Evolutionary conservation across 2,797 vertebrate species (phyloP), one percentile per base, ranked within the genome.

Genomic region (Streptopelia turtur): DNA sequence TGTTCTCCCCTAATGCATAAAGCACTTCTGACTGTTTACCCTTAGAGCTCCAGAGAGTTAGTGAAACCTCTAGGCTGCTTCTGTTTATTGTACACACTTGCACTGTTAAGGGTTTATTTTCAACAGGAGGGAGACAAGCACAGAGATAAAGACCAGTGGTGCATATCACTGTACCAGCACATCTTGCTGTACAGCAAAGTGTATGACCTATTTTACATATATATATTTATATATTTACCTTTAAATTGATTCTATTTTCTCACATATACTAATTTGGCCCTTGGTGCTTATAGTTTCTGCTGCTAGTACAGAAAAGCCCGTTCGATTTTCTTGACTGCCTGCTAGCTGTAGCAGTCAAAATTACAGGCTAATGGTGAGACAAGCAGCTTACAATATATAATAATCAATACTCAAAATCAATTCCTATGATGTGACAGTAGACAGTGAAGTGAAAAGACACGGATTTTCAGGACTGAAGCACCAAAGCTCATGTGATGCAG

Each of bases 401-500:
- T 93, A 96, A 97, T 98, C 97, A 97, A 97, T 97, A 96, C 80
- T 79, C 43, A 76, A 97, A 95, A 96, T 95, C 80, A 27, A 0
- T 89, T 91, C 70, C 74, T 87, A 39, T 49, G 63, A 88, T 95
- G 70, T 88, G 94, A 95, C 74, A 97, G 85, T 93, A 96, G 97
- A 80, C 68, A 95, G 16, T 85, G 63, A 89, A 95, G 52, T 77
- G 79, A 93, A 95, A 94, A 92, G 28, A 75, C 56, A 31, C 23
- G 77, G 47, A 68, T 92, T 93, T 97, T 95, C 95, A 97, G 91
- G 96, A 96, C 96, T 96, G 94, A 95, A 97, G 95, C 96, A 97
- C 95, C 96, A 98, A 98, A 98, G 96, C 93, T 97, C 97, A 96
- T 97, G 96, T 96, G 97, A 96, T 97, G 92, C 95, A 97, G 96